Percentiles rank a stretch among this genome's conserved stretches.
Evolutionary conservation across 2,888 invertebrate species (phyloP).

Genomic region (Coenonympha glycerion): DNA sequence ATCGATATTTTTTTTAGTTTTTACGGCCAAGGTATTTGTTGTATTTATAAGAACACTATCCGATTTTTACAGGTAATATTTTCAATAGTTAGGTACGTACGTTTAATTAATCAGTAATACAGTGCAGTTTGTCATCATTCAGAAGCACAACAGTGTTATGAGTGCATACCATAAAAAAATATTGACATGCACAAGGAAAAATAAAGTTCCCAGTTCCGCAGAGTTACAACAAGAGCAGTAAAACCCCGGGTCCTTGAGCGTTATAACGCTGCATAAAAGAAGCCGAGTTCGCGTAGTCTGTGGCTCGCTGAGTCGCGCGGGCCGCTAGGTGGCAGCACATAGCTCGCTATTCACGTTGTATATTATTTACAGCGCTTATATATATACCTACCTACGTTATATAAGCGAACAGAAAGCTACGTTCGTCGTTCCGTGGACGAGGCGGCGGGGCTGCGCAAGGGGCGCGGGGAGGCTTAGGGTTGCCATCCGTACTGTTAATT

Average conservation of each 20-base stretch:
- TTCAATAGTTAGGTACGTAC: too few relatives aligned
- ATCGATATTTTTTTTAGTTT: too few relatives aligned
- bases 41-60: too few relatives aligned
- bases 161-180: slow-evolving; percentile 6
- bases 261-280: slow-evolving; percentile 34
- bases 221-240: slow-evolving; percentile 24
- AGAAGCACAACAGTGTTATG: background rate
- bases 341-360: slow-evolving; percentile 69
- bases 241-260: slow-evolving; percentile 30
- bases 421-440: slow-evolving; percentile 52
- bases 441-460: slow-evolving; percentile 34
- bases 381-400: slow-evolving; percentile 70
- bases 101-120: background rate
- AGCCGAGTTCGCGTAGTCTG: slow-evolving; percentile 51
- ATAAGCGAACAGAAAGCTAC: slow-evolving; percentile 76
- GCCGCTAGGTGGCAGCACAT: slow-evolving; percentile 74
- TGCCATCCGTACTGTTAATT: too few relatives aligned
- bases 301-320: slow-evolving; percentile 46
- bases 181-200: slow-evolving; percentile 19
- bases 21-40: too few relatives aligned
- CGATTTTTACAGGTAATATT: too few relatives aligned
- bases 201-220: slow-evolving; percentile 22
- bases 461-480: too few relatives aligned
- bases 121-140: background rate
- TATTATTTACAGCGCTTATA: slow-evolving; percentile 70